Evolutionary conservation across 2,113 vertebrate genomes (phyloP).

Genomic region (Elanoides forficatus): DNA sequence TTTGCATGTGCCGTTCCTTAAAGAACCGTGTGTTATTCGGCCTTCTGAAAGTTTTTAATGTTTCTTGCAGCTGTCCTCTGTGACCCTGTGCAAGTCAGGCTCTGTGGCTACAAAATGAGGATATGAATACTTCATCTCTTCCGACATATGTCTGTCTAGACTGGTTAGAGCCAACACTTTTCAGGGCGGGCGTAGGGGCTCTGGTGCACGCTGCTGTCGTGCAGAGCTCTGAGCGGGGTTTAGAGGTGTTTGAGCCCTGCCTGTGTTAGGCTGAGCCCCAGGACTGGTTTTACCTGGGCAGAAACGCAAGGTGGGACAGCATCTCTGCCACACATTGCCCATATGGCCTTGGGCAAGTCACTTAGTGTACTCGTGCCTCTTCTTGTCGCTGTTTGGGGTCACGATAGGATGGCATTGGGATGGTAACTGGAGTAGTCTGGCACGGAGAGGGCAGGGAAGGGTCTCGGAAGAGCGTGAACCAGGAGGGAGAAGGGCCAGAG

Average conservation of each 20-base stretch:
- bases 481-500: background rate
- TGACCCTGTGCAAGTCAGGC: background rate
- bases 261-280: background rate
- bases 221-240: background rate
- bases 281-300: background rate
- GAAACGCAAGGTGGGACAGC: background rate
- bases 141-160: background rate
- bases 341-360: background rate
- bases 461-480: rapidly evolving
- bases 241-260: background rate
- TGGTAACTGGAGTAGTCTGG: background rate
- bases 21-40: background rate
- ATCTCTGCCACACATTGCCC: rapidly evolving
- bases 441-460: background rate
- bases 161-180: background rate
- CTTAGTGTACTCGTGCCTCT: rapidly evolving
- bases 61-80: background rate
- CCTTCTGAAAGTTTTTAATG: background rate
- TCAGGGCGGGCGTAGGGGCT: rapidly evolving
- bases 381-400: background rate
- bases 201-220: rapidly evolving
- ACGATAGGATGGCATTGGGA: rapidly evolving
- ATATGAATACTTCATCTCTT: background rate
- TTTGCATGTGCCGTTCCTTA: background rate
- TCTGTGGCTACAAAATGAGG: background rate